Evolutionary conservation across 1,140 invertebrate species (phyloP), one percentile per base, ranked within the genome.

Genomic region (Branchinecta lindahli): DNA sequence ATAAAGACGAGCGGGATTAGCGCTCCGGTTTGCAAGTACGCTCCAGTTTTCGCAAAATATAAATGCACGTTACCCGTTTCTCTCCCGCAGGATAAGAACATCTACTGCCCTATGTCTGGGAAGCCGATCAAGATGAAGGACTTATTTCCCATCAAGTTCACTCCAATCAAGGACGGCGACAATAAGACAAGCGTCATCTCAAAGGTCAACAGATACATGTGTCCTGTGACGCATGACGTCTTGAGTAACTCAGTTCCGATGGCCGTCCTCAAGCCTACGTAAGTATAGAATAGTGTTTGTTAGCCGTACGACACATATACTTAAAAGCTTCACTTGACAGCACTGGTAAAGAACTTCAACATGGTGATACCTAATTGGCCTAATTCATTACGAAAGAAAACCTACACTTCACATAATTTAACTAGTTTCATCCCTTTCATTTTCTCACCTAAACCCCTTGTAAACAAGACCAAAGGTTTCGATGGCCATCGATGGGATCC

Each of bases 81-180:
- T 73, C 71, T 52, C 68, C 76, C 79, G 47, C 75, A 84, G 81
- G 89, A 95, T 78, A 86, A 88, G 74, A 90, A 84, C 71, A 88
- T 99, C n/a, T 87, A 87, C 69, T 98, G 95, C 78, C 96, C 96
- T 2, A 88, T 98, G 74, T 97, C 91, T 79, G 88, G 88, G 6
- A 89, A 88, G 76, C 87, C 90, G 44, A 78, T 99, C 12, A 93
- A 88, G 79, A 82, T 91, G 74, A 98, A 98, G 77, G 93, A 99
- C 81, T 82, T 99, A 9, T 89, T 98, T 75, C 83, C 89, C 73
- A 87, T 99, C 0, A 94, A 96, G 77, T 99, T 98, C 79, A 97
- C 92, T 0, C 80, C 87, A 73, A 87, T 96, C 0, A 87, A 88
- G 0, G 71, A 74, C 65, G 86, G 88, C 77, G 89, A 92, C 73